Evolutionary conservation across 92 coral and sea anemone genomes (phyloP).

Genomic region (Actinostola sp.): DNA sequence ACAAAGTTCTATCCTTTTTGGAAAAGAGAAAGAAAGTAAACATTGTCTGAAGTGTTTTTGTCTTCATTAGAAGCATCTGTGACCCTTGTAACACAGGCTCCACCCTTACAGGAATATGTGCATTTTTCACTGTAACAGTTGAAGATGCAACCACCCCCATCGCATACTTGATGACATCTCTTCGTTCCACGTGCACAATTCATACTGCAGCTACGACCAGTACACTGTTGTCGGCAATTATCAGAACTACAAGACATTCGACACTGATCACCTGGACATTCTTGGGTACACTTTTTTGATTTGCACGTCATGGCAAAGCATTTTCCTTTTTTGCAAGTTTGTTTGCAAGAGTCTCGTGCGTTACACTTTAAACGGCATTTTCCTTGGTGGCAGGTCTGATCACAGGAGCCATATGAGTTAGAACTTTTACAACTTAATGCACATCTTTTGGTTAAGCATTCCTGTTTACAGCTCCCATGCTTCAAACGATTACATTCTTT

Average conservation of each 20-base stretch:
- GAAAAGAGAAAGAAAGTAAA: conserved; percentile 33
- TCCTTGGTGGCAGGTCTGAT: conserved; percentile 58
- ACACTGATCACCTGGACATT: conserved; percentile 55
- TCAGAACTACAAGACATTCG: conserved; percentile 62
- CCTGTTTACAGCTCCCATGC: conserved; percentile 37
- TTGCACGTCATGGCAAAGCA: conserved; percentile 59
- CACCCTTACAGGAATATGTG: conserved; percentile 62
- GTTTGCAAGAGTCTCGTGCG: conserved; percentile 45
- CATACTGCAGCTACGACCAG: conserved; percentile 55
- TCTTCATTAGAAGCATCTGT: conserved; percentile 8
- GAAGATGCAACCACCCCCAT: conserved; percentile 58
- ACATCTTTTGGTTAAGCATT: conserved; percentile 29
- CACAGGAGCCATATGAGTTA: conserved; percentile 36
- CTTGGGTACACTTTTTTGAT: conserved; percentile 50
- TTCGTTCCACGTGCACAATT: conserved; percentile 48
- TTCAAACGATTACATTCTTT: conserved; percentile 31
- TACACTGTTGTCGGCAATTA: conserved; percentile 57
- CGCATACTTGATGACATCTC: conserved; percentile 58
- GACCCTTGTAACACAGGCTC: conserved; percentile 36
- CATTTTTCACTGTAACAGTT: conserved; percentile 54
- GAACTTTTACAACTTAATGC: conserved; percentile 38
- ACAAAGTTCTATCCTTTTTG: too few relatives aligned
- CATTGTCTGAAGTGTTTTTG: conserved; percentile 9
- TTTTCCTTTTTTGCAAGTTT: conserved; percentile 50
- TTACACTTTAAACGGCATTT: conserved; percentile 57